Evolutionary conservation across 2,113 vertebrate species (phyloP), one percentile per base, ranked within the genome.

Genomic region (Baryphthengus martii): DNA sequence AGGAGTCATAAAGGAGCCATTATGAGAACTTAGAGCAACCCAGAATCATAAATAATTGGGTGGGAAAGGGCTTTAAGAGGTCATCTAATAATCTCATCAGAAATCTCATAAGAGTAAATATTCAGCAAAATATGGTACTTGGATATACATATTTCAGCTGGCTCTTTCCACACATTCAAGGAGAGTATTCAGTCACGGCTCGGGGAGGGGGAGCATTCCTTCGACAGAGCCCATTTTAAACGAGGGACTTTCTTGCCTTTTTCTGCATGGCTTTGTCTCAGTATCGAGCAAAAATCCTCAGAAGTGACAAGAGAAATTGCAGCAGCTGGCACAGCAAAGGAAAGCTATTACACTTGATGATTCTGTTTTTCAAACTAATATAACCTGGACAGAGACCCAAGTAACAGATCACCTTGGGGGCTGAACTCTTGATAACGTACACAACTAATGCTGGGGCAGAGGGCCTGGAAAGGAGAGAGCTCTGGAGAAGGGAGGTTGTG

Each of bases 11-110:
- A 97, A 96, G 92, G 65, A 93, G 79, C 79, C 92, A 94, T 91
- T 97, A 96, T 91, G 82, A 96, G 93, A 95, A 90, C 65, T 62
- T 82, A 78, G 68, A 95, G 83, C 85, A 87, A 86, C 44, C 7
- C 70, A 52, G 86, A 96, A 93, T 87, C 90, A 89, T 95, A 96
- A 95, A 93, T 96, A 95, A 92, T 92, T 72, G 84, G 91, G 80
- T 93, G 70, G 93, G 86, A 96, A 95, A 93, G 94, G 93, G 89
- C 91, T 97, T 95, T 90, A 95, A 75, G 95, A 93, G 95, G 93
- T 95, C 93, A 96, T 81, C 86, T 77, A 93, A 65, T 93, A 95
- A 96, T 95, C 90, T 91, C 85, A 94, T 88, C 72, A 92, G 78
- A 96, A 96, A 95, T 89, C 88, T 93, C 40, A 1, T 78, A 92